Conservation (phyloP, 2,888 invertebrate genomes). For the Asteroscopus sphinx region DNA sequence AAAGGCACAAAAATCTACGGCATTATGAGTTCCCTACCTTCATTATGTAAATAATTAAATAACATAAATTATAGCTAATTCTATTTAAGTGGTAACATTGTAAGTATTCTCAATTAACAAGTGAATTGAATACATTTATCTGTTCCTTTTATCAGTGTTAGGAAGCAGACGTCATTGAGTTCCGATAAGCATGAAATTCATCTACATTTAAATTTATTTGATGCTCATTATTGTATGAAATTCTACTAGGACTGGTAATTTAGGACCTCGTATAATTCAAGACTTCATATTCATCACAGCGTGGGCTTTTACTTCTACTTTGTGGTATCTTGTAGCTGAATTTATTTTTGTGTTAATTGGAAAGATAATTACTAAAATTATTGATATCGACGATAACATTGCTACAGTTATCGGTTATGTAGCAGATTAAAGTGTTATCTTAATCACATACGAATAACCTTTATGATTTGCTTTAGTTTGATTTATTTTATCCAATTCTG, state of each 20-base stretch:
- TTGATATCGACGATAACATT: not conserved
- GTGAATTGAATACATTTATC: conserved; percentile 4
- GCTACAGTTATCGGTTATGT: not conserved
- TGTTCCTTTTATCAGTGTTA: conserved; percentile 2
- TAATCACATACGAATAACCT: conserved; percentile 2
- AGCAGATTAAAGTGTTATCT: conserved; percentile 3
- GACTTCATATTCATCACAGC: no score
- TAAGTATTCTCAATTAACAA: no score
- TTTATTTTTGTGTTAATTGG: not conserved
- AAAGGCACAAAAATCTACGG: no score
- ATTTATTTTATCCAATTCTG: conserved; percentile 1
- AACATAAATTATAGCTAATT: no score
- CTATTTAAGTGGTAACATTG: no score
- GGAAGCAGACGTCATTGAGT: conserved; percentile 14
- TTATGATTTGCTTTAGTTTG: conserved; percentile 5
- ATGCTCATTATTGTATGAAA: no score
- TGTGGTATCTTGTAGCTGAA: not conserved
- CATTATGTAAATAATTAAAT: no score
- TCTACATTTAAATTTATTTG: conserved; percentile 3
- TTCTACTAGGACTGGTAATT: no score
- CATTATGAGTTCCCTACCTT: no score
- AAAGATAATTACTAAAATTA: no score
- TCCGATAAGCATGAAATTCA: conserved; percentile 5
- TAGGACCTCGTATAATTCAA: no score
- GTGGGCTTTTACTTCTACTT: not conserved